phyloP scores from a whole-genome alignment of 2,797 vertebrate genomes.

The Ambastaia sidthimunki region DNA sequence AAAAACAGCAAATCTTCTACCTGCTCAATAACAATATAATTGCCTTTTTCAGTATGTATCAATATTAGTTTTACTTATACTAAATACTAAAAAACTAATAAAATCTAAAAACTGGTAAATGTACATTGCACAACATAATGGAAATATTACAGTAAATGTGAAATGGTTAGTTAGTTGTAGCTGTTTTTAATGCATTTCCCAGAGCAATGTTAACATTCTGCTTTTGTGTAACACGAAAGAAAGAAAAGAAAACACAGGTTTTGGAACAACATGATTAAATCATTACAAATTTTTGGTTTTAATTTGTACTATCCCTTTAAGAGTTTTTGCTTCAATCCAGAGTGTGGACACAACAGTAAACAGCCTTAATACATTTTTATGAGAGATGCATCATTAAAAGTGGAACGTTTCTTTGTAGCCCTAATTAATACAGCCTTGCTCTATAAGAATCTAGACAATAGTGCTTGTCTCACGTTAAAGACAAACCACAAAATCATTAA shows the following conservation, averaged over 20 bases:
- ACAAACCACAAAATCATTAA: slow-evolving; percentile 5
- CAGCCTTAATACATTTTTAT: slow-evolving; percentile 15
- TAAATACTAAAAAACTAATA: no score
- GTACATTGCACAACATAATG: background rate
- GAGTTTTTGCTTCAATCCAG: background rate
- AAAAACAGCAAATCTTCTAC: background rate
- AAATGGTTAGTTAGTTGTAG: background rate
- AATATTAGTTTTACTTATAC: no score
- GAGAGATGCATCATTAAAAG: slow-evolving; percentile 11
- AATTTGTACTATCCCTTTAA: background rate
- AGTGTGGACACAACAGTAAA: background rate
- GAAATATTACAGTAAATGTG: background rate
- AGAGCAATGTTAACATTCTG: no score
- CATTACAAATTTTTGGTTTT: no score
- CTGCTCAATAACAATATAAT: background rate
- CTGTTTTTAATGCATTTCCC: no score
- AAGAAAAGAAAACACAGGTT: no score
- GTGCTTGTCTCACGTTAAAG: background rate
- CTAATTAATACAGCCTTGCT: slow-evolving; percentile 2
- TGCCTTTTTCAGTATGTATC: background rate
- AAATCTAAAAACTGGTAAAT: background rate
- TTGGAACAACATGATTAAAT: no score
- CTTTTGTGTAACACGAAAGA: background rate
- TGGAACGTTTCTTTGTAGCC: background rate
- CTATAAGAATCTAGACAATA: background rate